Conservation (phyloP, 1,140 invertebrate genomes). For the Sarcophaga bullata region DNA sequence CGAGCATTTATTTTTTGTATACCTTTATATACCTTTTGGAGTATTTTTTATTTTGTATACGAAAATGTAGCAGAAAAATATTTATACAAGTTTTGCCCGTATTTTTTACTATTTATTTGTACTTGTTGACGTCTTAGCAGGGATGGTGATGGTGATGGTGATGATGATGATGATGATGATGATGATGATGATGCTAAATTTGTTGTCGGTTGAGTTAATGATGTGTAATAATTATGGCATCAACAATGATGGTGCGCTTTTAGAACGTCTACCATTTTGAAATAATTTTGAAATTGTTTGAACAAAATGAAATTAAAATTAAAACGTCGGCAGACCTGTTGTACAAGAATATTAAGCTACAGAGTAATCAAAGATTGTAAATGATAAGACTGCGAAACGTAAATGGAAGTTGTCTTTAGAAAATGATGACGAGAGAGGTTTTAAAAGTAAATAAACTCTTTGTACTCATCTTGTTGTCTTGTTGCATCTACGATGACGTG, state of each 20-base stretch:
- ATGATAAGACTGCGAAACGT: neutral
- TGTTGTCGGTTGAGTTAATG: neutral
- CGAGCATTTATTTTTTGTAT: too few relatives aligned
- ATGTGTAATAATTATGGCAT: neutral
- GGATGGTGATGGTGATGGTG: neutral
- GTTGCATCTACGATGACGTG: too few relatives aligned
- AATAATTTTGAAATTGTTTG: neutral
- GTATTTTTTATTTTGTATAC: neutral
- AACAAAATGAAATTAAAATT: neutral
- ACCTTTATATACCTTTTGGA: too few relatives aligned
- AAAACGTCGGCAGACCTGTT: neutral
- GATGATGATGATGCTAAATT: neutral
- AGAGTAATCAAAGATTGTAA: neutral
- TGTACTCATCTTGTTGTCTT: too few relatives aligned
- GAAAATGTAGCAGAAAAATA: neutral
- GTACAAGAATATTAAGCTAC: neutral
- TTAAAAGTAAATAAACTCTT: too few relatives aligned
- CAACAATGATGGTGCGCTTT: neutral
- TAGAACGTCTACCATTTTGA: slow-evolving; percentile 6
- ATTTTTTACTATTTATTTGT: neutral
- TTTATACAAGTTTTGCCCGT: neutral
- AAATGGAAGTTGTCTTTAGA: neutral
- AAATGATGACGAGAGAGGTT: neutral
- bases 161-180: neutral
- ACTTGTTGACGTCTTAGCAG: too few relatives aligned